Percentiles rank a stretch among this genome's conserved stretches.
phyloP scores from a whole-genome alignment of 2,113 vertebrate genomes.

The Pogonocichla stellata region DNA sequence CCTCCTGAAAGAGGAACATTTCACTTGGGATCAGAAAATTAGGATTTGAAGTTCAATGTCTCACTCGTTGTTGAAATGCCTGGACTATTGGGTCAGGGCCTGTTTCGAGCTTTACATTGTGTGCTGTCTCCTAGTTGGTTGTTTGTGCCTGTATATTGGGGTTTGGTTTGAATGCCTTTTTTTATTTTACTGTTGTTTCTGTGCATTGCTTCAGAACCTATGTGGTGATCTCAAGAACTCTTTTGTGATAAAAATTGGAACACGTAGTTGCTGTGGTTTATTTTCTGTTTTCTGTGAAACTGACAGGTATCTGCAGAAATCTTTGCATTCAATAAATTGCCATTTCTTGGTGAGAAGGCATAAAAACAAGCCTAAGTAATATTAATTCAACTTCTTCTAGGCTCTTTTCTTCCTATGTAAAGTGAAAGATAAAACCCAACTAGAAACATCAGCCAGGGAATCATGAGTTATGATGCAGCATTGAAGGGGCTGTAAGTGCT shows the following conservation, averaged over 20 bases:
- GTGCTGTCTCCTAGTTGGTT: background rate
- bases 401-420: background rate
- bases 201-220: background rate
- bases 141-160: background rate
- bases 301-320: background rate
- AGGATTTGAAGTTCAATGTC: background rate
- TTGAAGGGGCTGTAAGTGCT: background rate
- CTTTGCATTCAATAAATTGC: background rate
- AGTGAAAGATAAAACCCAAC: background rate
- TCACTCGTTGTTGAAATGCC: background rate
- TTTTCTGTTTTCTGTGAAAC: background rate
- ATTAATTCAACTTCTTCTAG: background rate
- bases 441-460: background rate
- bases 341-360: background rate
- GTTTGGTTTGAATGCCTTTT: background rate
- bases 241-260: background rate
- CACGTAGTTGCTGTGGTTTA: background rate
- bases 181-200: background rate
- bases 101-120: background rate
- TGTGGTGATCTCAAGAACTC: background rate
- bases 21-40: background rate
- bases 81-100: background rate
- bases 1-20: background rate
- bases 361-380: background rate
- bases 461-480: background rate